Evolutionary conservation across 2,797 vertebrate species (phyloP).

Genomic region (Erpetoichthys calabaricus): DNA sequence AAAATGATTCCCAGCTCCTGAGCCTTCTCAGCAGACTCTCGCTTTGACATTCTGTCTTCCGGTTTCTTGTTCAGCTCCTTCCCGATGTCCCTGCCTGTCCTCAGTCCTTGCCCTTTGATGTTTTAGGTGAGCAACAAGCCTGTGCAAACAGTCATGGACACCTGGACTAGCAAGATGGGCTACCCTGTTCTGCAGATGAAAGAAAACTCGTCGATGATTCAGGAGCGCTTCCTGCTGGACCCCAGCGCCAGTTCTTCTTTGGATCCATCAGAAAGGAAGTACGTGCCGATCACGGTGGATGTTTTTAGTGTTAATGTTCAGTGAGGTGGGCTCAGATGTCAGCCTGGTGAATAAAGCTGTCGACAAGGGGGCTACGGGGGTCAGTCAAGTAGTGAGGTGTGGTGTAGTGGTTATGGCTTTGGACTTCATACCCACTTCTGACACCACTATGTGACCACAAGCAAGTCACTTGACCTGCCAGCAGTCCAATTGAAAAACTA

Average conservation of each 20-base stretch:
- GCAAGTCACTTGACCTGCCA: too few species aligned
- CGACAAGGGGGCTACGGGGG: too few species aligned
- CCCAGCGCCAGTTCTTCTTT: conserved; percentile 48
- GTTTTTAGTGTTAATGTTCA: too few species aligned
- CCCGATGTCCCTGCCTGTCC: conserved; percentile 5
- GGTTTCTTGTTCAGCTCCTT: not conserved
- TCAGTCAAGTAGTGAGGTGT: too few species aligned
- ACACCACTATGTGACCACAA: too few species aligned
- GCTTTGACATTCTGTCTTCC: not conserved
- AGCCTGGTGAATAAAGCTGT: too few species aligned
- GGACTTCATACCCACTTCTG: too few species aligned
- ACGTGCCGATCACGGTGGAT: conserved; percentile 15
- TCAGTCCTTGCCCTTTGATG: conserved; percentile 11
- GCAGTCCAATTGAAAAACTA: too few species aligned
- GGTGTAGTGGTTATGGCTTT: too few species aligned
- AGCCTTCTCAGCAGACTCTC: conserved; percentile 3
- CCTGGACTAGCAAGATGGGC: conserved; percentile 94
- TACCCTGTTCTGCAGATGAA: conserved; percentile 66
- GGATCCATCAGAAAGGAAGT: conserved; percentile 42
- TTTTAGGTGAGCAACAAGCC: conserved; percentile 58
- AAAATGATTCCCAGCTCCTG: too few species aligned
- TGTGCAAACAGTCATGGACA: conserved; percentile 78
- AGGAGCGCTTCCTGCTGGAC: conserved; percentile 79
- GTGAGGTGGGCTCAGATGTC: too few species aligned
- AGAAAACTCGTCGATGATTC: conserved; percentile 33